phyloP scores from a whole-genome alignment of 2,888 invertebrate species.

The Morpho deidamia region DNA sequence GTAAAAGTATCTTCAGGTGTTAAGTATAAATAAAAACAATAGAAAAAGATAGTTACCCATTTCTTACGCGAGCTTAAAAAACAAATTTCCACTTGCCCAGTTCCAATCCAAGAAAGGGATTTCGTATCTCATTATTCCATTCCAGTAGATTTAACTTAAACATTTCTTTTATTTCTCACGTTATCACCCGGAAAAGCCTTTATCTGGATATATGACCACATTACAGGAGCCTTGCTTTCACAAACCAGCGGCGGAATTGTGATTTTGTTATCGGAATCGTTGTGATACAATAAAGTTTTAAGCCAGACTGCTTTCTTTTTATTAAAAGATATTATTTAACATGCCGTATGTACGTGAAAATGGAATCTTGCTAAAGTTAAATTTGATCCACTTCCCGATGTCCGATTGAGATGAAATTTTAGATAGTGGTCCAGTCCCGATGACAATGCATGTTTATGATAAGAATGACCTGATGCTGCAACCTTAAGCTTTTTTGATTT shows the following conservation, averaged over 20 bases:
- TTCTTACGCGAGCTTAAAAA: too few species aligned
- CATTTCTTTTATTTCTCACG: conserved; percentile 7
- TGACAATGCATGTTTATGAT: too few species aligned
- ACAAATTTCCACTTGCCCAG: background rate
- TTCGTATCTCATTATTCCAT: conserved; percentile 9
- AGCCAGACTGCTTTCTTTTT: too few species aligned
- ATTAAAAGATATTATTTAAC: too few species aligned
- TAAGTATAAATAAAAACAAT: background rate
- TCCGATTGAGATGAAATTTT: too few species aligned
- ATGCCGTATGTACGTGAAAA: too few species aligned
- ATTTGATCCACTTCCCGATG: too few species aligned
- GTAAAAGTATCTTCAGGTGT: too few species aligned
- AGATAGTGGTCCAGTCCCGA: too few species aligned
- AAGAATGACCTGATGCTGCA: too few species aligned
- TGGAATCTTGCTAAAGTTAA: too few species aligned
- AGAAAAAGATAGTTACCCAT: background rate
- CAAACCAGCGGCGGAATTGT: background rate
- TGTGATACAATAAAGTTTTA: background rate
- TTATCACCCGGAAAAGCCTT: conserved; percentile 9
- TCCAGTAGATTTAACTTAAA: conserved; percentile 11
- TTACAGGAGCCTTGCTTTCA: conserved; percentile 7
- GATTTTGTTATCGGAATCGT: background rate
- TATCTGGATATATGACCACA: conserved; percentile 8
- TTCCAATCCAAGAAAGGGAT: background rate
- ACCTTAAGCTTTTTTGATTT: too few species aligned